Conservation (phyloP, 30 jellyfish, hydroid and myxozoan genomes). For the Nemopilema nomurai region DNA sequence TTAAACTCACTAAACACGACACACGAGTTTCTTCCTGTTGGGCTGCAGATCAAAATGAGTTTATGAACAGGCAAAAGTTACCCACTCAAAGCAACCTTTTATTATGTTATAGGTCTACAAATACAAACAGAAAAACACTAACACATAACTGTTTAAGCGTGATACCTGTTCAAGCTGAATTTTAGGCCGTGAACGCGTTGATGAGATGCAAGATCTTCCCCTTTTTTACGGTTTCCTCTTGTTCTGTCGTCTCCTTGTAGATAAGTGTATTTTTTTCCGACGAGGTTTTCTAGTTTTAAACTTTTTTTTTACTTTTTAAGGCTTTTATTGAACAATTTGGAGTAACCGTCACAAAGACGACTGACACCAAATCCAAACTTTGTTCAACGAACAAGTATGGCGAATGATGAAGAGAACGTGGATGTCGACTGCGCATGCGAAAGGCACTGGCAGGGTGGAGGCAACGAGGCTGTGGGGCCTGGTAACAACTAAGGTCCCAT, state of each 20-base stretch:
- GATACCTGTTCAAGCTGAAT: neutral
- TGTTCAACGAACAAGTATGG: constrained; percentile 66
- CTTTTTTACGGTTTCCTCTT: neutral
- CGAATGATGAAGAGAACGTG: constrained; percentile 72
- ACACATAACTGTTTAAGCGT: no score
- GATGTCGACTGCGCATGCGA: constrained; percentile 63
- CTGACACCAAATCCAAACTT: constrained; percentile 52
- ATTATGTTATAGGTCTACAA: no score
- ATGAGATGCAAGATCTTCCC: neutral
- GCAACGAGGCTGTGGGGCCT: constrained; percentile 10
- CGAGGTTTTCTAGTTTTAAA: constrained; percentile 18
- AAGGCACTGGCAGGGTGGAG: constrained; percentile 10
- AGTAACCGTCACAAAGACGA: constrained; percentile 65
- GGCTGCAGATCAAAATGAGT: no score
- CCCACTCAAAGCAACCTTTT: no score
- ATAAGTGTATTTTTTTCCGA: constrained; percentile 20
- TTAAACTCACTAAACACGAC: no score
- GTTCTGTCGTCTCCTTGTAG: constrained; percentile 14
- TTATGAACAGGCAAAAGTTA: no score
- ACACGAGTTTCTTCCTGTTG: no score
- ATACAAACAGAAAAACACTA: no score
- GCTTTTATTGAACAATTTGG: constrained; percentile 45
- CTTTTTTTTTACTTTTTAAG: constrained; percentile 49
- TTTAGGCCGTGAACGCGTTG: neutral
- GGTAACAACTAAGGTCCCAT: neutral